Evolutionary conservation across 2,113 vertebrate genomes (phyloP).

Genomic region (Fulica atra): DNA sequence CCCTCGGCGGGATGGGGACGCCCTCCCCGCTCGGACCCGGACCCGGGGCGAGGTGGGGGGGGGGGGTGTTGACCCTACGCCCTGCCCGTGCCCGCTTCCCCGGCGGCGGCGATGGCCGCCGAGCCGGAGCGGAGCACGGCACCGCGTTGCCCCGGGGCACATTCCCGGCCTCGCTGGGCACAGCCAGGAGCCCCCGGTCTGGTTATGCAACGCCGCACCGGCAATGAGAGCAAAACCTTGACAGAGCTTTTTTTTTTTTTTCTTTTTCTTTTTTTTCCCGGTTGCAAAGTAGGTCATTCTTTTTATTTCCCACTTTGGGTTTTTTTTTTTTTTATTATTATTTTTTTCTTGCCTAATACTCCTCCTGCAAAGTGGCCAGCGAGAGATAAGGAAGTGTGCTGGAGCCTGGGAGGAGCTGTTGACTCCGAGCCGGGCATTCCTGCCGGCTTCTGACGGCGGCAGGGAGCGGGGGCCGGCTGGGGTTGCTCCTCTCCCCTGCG

Average conservation of each 20-base stretch:
- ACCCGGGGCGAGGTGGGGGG: no score
- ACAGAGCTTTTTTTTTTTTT: not conserved
- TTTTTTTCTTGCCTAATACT: slow-evolving; percentile 23
- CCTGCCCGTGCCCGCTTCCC: not conserved
- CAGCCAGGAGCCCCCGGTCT: slow-evolving; percentile 34
- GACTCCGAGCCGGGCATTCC: not conserved
- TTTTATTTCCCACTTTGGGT: slow-evolving; percentile 68
- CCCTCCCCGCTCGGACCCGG: no score
- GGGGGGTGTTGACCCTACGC: not conserved
- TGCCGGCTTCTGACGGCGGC: not conserved
- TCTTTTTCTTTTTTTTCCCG: not conserved
- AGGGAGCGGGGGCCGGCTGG: not conserved
- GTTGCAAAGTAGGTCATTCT: slow-evolving; percentile 72
- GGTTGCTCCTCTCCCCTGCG: not conserved
- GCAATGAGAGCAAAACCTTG: slow-evolving; percentile 74
- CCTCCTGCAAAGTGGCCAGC: slow-evolving; percentile 59
- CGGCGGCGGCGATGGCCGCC: not conserved
- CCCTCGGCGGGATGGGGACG: not conserved
- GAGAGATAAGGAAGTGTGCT: not conserved
- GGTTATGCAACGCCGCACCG: slow-evolving; percentile 65
- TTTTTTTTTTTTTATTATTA: slow-evolving; percentile 25
- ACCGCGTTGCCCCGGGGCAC: not conserved
- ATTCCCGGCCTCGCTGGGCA: not conserved
- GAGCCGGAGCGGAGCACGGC: not conserved
- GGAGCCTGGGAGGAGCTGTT: not conserved